A percentile compares a stretch with the other conserved stretches of the same genome.
phyloP scores from a whole-genome alignment of 2,113 vertebrate genomes.

The Corydoras sp. region DNA sequence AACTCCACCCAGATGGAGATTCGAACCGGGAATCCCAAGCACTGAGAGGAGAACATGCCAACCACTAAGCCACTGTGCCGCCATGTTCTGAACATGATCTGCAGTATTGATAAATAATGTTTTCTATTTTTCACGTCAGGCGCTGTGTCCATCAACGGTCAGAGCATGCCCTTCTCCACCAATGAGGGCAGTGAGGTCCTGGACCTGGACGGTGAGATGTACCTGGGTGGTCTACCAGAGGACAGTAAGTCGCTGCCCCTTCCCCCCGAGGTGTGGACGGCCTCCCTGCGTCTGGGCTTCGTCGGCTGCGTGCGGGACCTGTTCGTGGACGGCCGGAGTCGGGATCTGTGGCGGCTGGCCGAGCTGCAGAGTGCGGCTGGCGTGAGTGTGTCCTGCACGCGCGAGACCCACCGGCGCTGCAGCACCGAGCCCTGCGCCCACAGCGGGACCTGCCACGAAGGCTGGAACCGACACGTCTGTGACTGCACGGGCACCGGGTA shows the following conservation, averaged over 20 bases:
- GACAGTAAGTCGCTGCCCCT: slow-evolving; percentile 67
- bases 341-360: slow-evolving; percentile 76
- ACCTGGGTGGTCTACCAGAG: slow-evolving; percentile 84
- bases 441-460: slow-evolving; percentile 77
- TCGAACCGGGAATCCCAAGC: no score
- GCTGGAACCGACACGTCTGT: slow-evolving; percentile 89
- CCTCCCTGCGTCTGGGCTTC: slow-evolving; percentile 78
- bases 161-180: slow-evolving; percentile 77
- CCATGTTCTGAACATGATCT: no score
- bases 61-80: no score
- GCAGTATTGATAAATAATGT: neutral
- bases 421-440: slow-evolving; percentile 73
- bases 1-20: no score
- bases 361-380: slow-evolving; percentile 73
- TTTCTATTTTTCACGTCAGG: slow-evolving; percentile 56
- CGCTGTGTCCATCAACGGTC: slow-evolving; percentile 84
- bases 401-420: slow-evolving; percentile 79
- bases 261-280: slow-evolving; percentile 85
- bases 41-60: no score
- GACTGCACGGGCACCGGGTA: slow-evolving; percentile 84
- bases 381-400: slow-evolving; percentile 78
- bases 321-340: slow-evolving; percentile 85
- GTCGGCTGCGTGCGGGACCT: slow-evolving; percentile 88
- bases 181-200: slow-evolving; percentile 87
- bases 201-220: slow-evolving; percentile 86